Conservation (phyloP, 2,797 vertebrate species). For the Trichosurus vulpecula region DNA sequence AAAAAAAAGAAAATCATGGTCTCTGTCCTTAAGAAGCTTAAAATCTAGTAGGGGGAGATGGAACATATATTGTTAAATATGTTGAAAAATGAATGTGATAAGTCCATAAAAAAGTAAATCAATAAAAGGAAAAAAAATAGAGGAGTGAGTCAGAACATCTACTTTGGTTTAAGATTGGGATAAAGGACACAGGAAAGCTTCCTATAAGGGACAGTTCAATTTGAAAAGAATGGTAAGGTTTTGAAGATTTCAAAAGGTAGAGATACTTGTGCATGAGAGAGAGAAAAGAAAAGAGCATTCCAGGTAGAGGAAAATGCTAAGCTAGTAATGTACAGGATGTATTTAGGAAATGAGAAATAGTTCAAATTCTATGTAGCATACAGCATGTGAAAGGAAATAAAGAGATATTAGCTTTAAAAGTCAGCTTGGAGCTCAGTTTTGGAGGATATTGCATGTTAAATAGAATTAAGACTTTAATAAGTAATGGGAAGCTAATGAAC, state of each 20-base stretch:
- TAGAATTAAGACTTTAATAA: background rate
- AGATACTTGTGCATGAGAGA: background rate
- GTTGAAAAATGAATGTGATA: background rate
- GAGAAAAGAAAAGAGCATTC: background rate
- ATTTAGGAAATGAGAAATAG: background rate
- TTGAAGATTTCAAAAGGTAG: background rate
- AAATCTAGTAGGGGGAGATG: background rate
- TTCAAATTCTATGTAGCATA: background rate
- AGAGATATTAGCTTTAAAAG: background rate
- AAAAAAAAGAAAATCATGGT: background rate
- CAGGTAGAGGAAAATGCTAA: background rate
- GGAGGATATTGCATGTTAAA: no score
- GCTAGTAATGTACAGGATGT: background rate
- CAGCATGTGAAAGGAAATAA: background rate
- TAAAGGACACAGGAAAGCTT: background rate
- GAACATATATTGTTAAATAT: background rate
- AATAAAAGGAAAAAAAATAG: background rate
- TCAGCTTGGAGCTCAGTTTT: background rate
- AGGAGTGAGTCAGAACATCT: background rate
- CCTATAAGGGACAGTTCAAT: background rate
- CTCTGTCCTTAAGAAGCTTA: background rate
- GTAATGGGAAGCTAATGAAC: background rate
- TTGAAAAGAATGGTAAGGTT: background rate
- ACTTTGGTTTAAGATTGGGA: background rate
- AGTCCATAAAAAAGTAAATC: background rate